These are phyloP conservation scores for Condylura cristata DNA, from an alignment of 2,113 vertebrate species.

Conservation along the genomic window DNA sequence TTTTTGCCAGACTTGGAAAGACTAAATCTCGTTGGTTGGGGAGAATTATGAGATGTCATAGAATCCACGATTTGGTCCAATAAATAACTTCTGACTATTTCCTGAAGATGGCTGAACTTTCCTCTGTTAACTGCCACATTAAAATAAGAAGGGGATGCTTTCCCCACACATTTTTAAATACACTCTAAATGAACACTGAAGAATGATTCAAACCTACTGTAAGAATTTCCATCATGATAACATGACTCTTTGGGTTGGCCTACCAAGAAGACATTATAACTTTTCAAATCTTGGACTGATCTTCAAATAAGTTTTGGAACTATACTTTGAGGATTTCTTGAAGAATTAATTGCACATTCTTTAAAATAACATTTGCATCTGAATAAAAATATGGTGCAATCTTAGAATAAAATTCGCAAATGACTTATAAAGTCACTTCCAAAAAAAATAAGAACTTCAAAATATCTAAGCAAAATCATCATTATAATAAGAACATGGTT, in stretches of 20 bases:
- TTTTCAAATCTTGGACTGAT: neutral
- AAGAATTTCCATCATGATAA: neutral
- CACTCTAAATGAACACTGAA: neutral
- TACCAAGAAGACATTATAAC: neutral
- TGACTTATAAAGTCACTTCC: neutral
- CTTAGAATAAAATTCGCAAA: neutral
- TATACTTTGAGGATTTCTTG: neutral
- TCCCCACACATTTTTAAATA: neutral
- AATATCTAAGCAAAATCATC: neutral
- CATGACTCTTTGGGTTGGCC: neutral
- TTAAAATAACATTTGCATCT: neutral
- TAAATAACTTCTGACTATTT: neutral
- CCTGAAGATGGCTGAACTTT: neutral
- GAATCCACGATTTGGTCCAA: neutral
- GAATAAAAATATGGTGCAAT: neutral
- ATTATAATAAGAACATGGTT: neutral
- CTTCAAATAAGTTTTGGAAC: neutral
- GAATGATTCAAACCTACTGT: neutral
- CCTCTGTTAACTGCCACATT: neutral
- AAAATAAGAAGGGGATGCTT: neutral
- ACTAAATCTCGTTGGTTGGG: neutral
- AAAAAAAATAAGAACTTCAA: neutral
- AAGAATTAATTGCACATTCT: neutral
- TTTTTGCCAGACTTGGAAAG: neutral
- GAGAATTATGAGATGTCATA: neutral